Evolutionary conservation across 2,888 invertebrate genomes (phyloP).

Genomic region (Drosophila lutescens): DNA sequence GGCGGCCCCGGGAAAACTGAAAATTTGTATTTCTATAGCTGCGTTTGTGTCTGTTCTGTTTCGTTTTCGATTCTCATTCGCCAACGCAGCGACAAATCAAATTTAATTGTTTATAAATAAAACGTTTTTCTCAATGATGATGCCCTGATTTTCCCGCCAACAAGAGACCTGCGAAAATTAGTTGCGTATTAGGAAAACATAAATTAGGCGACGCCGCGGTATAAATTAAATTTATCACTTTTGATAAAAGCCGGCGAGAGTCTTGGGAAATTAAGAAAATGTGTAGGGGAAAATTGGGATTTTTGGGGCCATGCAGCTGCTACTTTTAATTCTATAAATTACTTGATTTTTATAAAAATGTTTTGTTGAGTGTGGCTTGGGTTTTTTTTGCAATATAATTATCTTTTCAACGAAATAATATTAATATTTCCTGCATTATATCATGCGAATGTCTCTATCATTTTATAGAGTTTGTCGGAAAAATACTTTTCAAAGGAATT

Average conservation of each 20-base stretch:
- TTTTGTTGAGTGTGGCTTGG: neutral
- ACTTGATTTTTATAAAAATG: slow-evolving; percentile 10
- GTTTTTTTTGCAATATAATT: no score
- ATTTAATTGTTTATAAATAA: slow-evolving; percentile 81
- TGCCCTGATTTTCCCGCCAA: slow-evolving; percentile 19
- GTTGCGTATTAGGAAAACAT: slow-evolving; percentile 74
- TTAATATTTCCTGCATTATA: neutral
- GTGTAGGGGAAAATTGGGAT: slow-evolving; percentile 36
- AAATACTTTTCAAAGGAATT: neutral
- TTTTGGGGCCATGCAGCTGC: slow-evolving; percentile 49
- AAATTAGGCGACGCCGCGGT: slow-evolving; percentile 64
- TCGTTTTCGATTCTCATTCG: slow-evolving; percentile 39
- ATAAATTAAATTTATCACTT: slow-evolving; percentile 71
- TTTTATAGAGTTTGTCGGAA: neutral
- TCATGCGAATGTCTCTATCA: neutral
- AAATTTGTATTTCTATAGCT: neutral
- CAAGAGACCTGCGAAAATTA: slow-evolving; percentile 66
- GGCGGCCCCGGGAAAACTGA: slow-evolving; percentile 45
- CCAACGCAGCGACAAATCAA: slow-evolving; percentile 72
- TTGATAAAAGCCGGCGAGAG: slow-evolving; percentile 60
- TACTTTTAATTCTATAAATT: slow-evolving; percentile 7
- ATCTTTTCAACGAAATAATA: neutral
- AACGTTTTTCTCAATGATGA: slow-evolving; percentile 74
- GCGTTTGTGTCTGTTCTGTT: neutral
- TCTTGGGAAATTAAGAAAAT: slow-evolving; percentile 53